A percentile compares a stretch with the other conserved stretches of the same genome.
Conservation (phyloP, 1,140 invertebrate genomes). For the Hormaphis cornu region DNA sequence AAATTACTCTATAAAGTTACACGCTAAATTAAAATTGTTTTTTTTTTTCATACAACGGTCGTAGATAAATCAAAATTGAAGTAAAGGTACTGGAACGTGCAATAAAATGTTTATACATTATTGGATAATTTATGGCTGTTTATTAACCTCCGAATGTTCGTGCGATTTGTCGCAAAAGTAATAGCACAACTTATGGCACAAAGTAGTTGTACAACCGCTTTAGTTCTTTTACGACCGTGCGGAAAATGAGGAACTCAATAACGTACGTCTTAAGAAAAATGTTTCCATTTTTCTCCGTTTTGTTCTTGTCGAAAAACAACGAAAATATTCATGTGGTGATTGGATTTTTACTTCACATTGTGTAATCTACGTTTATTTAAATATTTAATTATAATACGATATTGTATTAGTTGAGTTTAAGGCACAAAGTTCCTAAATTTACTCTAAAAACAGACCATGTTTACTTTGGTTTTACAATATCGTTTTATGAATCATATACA, state of each 20-base stretch:
- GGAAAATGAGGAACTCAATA: not conserved
- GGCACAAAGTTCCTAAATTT: too few species aligned
- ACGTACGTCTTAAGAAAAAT: too few species aligned
- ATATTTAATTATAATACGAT: too few species aligned
- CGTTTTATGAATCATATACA: too few species aligned
- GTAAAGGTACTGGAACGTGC: not conserved
- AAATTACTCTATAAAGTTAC: not conserved
- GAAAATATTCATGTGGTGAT: too few species aligned
- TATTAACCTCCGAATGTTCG: not conserved
- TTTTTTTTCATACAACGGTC: slow-evolving; percentile 13
- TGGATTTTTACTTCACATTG: too few species aligned
- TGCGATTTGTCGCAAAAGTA: not conserved
- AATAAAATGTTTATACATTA: slow-evolving; percentile 7
- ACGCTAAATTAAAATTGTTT: not conserved
- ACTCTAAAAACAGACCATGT: too few species aligned
- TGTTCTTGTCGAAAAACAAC: too few species aligned
- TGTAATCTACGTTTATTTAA: too few species aligned
- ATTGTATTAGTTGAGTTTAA: too few species aligned
- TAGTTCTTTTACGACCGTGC: not conserved
- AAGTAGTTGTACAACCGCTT: not conserved
- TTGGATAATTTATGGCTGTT: slow-evolving; percentile 13
- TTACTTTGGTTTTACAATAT: too few species aligned
- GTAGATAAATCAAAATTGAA: slow-evolving; percentile 17
- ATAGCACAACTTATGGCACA: not conserved
- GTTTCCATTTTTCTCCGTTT: too few species aligned